Evolutionary conservation across 1,140 invertebrate genomes (phyloP), one percentile per base, ranked within the genome.

Genomic region (Microplitis demolitor): DNA sequence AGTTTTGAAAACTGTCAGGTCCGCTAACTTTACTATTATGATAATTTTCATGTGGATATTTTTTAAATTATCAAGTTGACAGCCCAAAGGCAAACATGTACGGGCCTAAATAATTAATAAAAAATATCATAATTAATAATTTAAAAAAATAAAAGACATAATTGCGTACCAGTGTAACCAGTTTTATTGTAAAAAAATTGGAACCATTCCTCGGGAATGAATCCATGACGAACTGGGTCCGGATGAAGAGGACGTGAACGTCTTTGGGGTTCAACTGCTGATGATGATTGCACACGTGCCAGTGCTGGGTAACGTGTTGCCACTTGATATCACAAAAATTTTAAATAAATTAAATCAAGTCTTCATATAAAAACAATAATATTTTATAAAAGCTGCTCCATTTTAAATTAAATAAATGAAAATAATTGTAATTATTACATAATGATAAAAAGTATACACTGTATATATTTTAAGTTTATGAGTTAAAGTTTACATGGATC

Each of bases 161-260:
- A 11, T 31, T 69, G 34, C 73, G 73, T 77, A 80, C 94, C 93
- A 72, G 93, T 93, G 60, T 93, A 96, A 84, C 97, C 97, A 78
- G 96, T 98, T 89, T 98, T 98, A 54, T 93, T 91, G 84, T 98
- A 97, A 83, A 99, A 96, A 78, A 94, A 91, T 78, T 93, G 90
- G 87, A 98, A 98, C 96, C 96, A 99, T 89, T 95, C 93, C 78
- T 98, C 96, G 62, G 97, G 97, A 76, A 99, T 83, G 78, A 98
- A 95, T 64, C 94, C 96, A 79, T 96, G 84, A 60, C 96, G 91
- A 50, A 96, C 94, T 85, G 80, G 92, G 85, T 76, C 75, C 69
- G 81, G 75, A 45, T 85, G 35, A 45, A 78, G 73, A 1, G 75
- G 76, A 58, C 83, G 81, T 45, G 63, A 13, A 68, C 14, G 51